Evolutionary conservation across 2,888 invertebrate species (phyloP), one percentile per base, ranked within the genome.

Genomic region (Polydrusus pterygomalis): DNA sequence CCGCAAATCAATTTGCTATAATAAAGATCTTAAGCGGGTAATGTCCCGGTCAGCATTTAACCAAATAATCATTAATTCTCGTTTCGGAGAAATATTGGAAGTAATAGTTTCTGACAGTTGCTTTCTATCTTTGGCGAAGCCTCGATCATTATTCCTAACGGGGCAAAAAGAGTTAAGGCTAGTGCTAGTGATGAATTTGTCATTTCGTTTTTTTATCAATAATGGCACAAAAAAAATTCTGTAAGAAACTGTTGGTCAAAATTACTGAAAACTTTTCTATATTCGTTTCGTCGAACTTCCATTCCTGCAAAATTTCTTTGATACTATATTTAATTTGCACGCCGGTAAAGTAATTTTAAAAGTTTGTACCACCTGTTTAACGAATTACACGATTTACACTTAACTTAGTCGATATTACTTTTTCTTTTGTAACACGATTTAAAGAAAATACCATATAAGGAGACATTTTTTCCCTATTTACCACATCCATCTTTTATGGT

Each of bases 51-150:
- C 86, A 84, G 83, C 82, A 84, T 85, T 85, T 84, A 81, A 79
- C 80, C 80, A 83, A 84, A 83, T 80, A 82, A 83, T 84, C 86
- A 85, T 86, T 85, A 86, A 86, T 86, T 83, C 84, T 84, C 79
- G 58, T 84, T 85, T 84, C 82, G 82, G 81, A 85, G 83, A 84
- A 84, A 85, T 85, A 84, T 85, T 81, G 80, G 79, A 75, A 75
- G 78, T 82, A 79, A 84, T 82, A 80, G 77, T 71, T 68, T 78
- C 77, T 77, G 80, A 80, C 80, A 49, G 78, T 74, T 79, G 79
- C 60, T 77, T 79, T 77, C 78, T 78, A 74, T 43, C 1, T 34
- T 51, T 40, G 68, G 17, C 40, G 2, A 15, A 10, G 17, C 43
- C 45, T 58, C 18, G n/a, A 40, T 69, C 17, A 58, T 58, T 69